Evolutionary conservation across 2,113 vertebrate genomes (phyloP).

Genomic region (Pao palembangensis): DNA sequence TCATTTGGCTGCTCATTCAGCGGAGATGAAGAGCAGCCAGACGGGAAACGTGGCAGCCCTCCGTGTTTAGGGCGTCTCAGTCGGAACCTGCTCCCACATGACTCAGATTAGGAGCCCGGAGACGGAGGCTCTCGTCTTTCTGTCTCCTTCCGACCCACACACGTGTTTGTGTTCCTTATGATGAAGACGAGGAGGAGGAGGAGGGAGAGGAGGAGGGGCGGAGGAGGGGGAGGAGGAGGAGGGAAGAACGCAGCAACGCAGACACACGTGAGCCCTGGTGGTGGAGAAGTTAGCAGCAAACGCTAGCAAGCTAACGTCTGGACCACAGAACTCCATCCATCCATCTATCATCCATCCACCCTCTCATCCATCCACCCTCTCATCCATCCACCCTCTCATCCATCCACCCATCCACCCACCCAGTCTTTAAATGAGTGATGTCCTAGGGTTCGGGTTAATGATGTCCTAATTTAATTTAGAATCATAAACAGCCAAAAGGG

Average conservation of each 20-base stretch:
- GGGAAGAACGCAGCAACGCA: constrained; percentile 22
- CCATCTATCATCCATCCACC: no score
- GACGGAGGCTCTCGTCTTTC: constrained; percentile 31
- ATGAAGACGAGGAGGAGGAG: constrained; percentile 43
- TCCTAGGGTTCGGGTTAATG: no score
- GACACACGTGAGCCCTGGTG: constrained; percentile 28
- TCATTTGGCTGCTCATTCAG: constrained; percentile 50
- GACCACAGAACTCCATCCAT: neutral
- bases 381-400: no score
- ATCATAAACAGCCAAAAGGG: no score
- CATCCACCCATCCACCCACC: no score
- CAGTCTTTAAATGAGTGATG: no score
- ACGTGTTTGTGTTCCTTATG: constrained; percentile 64
- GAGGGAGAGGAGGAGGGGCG: constrained; percentile 24
- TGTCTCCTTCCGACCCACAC: constrained; percentile 48
- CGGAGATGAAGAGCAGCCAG: no score
- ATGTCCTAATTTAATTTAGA: no score
- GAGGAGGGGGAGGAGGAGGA: constrained; percentile 22
- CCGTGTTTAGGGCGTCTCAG: constrained; percentile 36
- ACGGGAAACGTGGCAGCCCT: constrained; percentile 21
- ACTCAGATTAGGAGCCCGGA: constrained; percentile 51
- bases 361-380: no score
- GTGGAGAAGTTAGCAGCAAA: neutral
- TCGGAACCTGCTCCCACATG: constrained; percentile 59
- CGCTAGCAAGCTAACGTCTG: neutral